Base-by-base conservation (phyloP, 2,888 invertebrate species). In the Acanthosepion esculentum region DNA sequence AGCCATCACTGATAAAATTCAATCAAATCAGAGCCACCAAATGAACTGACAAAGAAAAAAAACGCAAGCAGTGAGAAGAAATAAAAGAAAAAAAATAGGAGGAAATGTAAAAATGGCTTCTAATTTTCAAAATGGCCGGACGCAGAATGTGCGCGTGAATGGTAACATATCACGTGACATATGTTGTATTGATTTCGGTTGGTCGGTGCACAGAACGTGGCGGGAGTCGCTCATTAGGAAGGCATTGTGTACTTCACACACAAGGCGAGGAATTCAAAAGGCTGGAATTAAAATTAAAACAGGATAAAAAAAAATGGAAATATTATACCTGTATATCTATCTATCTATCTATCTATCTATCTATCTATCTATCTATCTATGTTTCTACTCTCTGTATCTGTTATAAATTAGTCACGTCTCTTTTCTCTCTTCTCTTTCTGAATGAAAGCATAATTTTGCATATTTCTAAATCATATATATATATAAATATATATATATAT, bases 201-300 rank as follows among this genome's bases (percentile, higher is more conserved):
- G 78, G 78, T 29, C n/a, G 78, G 78, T 78, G 78, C 78, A 78
- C n/a, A 78, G 33, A 33, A 78, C n/a, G n/a, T n/a, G 78, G 78
- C n/a, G 78, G 78, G 78, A 78, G 78, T 78, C n/a, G 78, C n/a
- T 78, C 78, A 78, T 78, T 78, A 78, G 33, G 78, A 78, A 78
- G 15, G 78, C n/a, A 78, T 78, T 78, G 78, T 78, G 33, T n/a
- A 33, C n/a, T 78, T 78, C 78, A 78, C 78, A 78, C n/a, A 78
- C n/a, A n/a, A n/a, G 78, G 78, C n/a, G 78, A 78, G n/a, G 78
- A 15, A 78, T 78, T 78, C 78, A n/a, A n/a, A n/a, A 78, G 78
- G n/a, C 78, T 15, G 10, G 78, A 78, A 78, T 78, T 78, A 33
- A 78, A 78, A 78, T 78, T 78, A 78, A 78, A 78, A 78, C 78